These are phyloP conservation scores for Phaenicophaeus curvirostris DNA, from an alignment of 2,797 vertebrate species.

Conservation along the genomic window DNA sequence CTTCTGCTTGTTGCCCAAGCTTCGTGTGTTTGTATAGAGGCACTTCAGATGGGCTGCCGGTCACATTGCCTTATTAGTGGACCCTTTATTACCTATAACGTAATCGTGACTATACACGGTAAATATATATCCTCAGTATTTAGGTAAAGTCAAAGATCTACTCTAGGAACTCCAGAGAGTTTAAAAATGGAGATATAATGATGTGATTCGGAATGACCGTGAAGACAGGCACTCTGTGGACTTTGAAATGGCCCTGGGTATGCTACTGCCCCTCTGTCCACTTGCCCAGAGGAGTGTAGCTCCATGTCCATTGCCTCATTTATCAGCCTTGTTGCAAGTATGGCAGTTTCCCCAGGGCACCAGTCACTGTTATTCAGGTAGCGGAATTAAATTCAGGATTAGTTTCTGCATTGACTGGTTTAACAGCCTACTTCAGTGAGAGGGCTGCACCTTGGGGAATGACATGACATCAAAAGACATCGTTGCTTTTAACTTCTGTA, in stretches of 20 bases:
- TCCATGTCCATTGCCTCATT: background rate
- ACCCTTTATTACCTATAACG: too few relatives aligned
- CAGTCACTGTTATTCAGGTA: background rate
- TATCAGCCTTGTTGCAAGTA: background rate
- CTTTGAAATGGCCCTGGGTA: background rate
- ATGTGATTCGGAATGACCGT: background rate
- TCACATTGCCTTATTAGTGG: too few relatives aligned
- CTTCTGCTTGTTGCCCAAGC: too few relatives aligned
- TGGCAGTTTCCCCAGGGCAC: background rate
- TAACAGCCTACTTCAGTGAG: background rate
- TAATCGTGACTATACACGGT: background rate
- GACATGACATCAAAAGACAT: background rate
- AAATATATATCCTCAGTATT: background rate
- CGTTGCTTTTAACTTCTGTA: background rate
- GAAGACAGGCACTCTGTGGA: background rate
- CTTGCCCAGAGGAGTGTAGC: fast-evolving
- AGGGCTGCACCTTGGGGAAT: background rate
- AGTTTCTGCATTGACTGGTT: background rate
- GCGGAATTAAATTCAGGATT: background rate
- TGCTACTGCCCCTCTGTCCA: background rate
- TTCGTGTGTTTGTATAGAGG: too few relatives aligned
- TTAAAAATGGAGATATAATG: background rate
- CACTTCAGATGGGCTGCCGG: too few relatives aligned
- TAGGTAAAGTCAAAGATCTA: background rate
- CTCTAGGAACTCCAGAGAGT: background rate